Base-by-base conservation (phyloP, 2,888 invertebrate genomes). In the Drosophila quasianomalipes region DNA sequence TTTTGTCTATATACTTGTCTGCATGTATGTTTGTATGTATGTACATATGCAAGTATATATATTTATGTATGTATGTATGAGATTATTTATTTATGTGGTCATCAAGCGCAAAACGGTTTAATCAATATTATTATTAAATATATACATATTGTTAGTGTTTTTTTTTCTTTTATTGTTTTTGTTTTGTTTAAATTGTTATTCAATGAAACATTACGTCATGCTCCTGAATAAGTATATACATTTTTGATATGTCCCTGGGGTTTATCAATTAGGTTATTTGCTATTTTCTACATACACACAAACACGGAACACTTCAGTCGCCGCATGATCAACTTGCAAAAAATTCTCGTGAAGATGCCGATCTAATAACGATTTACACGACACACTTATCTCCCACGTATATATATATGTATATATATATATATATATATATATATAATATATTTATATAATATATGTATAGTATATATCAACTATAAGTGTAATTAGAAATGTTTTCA, bases 301-400 rank as follows among this genome's bases (percentile, higher is more conserved):
- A 93, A 90, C 87, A 93, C 92, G 82, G 92, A 91, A 82, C 92
- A 92, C 89, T 91, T 92, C 57, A 91, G 82, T 74, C 89, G 90
- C 81, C 84, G 78, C 87, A 87, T 87, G 73, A 75, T 85, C 70
- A 62, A 64, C 61, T 54, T 33, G 41, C 41, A 54, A 44, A 70
- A 57, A 44, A 47, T 44, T 28, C 33, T 49, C 52, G 54, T 44
- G 47, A 62, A 63, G 58, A 39, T 55, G 31, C 28, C 37, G 67
- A 68, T 71, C 49, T 72, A 53, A 49, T 35, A 55, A 65, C 51
- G 60, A 65, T 69, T 76, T 68, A 53, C 47, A 59, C 60, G 63
- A 30, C 52, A 30, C 54, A 58, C 49, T 33, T 33, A 55, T 59
- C 61, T 59, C n/a, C 31, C 62, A 51, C 55, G 16, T 31, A 14